Evolutionary conservation across 1,140 invertebrate genomes (phyloP).

Genomic region (Homarus americanus): DNA sequence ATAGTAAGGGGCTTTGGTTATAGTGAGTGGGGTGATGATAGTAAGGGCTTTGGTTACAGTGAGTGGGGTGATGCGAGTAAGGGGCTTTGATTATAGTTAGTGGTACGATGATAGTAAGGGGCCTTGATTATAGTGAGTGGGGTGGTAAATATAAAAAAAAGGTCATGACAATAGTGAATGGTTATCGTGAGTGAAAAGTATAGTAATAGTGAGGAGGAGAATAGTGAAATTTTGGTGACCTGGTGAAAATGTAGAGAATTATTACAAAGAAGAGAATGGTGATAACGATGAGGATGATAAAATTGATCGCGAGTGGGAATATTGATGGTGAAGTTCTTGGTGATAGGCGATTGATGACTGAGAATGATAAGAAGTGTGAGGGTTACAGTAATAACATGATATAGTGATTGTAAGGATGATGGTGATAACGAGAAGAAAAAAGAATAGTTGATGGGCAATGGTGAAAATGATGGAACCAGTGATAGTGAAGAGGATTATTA

Average conservation of each 20-base stretch:
- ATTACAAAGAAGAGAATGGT: not conserved
- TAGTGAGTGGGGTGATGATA: not conserved
- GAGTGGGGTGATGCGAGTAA: not conserved
- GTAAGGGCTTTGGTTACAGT: not conserved
- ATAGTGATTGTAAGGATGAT: too few relatives aligned
- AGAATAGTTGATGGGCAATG: too few relatives aligned
- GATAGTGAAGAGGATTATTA: too few relatives aligned
- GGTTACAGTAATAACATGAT: too few relatives aligned
- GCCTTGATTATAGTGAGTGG: not conserved
- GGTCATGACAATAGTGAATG: not conserved
- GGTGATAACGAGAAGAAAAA: too few relatives aligned
- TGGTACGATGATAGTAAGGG: not conserved
- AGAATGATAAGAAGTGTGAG: too few relatives aligned
- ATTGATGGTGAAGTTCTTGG: too few relatives aligned
- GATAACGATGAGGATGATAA: not conserved
- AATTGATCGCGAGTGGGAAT: not conserved
- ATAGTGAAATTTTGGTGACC: too few relatives aligned
- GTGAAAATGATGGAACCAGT: too few relatives aligned
- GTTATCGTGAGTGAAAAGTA: not conserved
- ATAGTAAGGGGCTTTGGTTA: not conserved
- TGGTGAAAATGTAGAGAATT: not conserved
- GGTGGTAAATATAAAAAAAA: not conserved
- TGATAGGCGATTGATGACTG: too few relatives aligned
- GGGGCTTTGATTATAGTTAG: not conserved
- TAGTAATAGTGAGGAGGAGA: too few relatives aligned